phyloP scores from a whole-genome alignment of 2,797 vertebrate species.

The Carapus acus region DNA sequence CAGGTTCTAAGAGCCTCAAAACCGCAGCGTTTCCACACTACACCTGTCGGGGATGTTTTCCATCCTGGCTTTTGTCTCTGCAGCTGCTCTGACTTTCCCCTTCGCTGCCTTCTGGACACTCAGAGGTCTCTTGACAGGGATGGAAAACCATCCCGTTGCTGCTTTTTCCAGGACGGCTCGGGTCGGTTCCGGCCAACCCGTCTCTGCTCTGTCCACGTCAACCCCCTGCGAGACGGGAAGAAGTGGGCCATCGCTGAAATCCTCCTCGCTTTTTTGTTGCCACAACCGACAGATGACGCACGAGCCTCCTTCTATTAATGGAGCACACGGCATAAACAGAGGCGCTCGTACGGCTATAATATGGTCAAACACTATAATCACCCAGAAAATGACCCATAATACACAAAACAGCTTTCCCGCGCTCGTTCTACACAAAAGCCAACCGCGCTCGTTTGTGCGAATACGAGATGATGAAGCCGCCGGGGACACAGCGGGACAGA shows the following conservation, averaged over 20 bases:
- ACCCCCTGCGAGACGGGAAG: constrained; percentile 14
- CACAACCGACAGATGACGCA: no score
- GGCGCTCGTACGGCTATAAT: no score
- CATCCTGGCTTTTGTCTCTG: constrained; percentile 15
- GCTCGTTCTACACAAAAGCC: no score
- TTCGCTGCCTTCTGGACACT: constrained; percentile 43
- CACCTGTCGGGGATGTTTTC: constrained; percentile 34
- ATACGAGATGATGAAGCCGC: no score
- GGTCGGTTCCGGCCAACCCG: no score
- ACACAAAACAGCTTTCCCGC: no score
- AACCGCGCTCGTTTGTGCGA: no score
- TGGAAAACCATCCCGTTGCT: constrained; percentile 39
- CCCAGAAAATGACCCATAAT: no score
- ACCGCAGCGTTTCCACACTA: constrained; percentile 13
- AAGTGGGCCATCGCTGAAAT: constrained; percentile 25
- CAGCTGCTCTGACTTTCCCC: constrained; percentile 41
- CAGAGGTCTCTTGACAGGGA: constrained; percentile 50
- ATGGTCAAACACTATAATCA: no score
- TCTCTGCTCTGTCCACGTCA: constrained; percentile 40
- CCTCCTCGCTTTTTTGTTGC: neutral
- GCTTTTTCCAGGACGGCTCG: constrained; percentile 23
- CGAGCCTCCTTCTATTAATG: no score
- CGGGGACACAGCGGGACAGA: no score
- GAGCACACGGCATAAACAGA: no score
- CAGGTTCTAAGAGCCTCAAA: constrained; percentile 25